Conservation (phyloP, 2,888 invertebrate species). For the Brassicogethes aeneus region DNA sequence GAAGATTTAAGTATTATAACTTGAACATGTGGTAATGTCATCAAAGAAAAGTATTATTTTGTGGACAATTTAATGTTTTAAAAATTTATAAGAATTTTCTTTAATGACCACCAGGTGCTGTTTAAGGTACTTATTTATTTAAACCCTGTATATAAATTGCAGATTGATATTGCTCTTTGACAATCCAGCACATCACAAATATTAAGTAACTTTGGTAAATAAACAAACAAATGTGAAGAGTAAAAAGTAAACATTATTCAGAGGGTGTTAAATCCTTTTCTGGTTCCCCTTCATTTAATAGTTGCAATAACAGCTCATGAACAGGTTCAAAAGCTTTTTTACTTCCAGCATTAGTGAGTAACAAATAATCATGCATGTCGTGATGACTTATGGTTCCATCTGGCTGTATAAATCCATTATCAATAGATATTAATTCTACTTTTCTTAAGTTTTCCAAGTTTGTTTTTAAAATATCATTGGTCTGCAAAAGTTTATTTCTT, state of each 20-base stretch:
- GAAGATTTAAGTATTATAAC: no score
- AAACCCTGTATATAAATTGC: no score
- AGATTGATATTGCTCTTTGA: no score
- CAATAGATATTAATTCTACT: constrained; percentile 70
- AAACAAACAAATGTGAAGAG: constrained; percentile 4
- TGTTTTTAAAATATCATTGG: constrained; percentile 64
- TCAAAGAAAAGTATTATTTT: no score
- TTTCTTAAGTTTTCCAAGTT: constrained; percentile 53
- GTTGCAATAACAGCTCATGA: constrained; percentile 68
- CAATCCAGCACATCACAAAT: no score
- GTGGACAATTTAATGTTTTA: no score
- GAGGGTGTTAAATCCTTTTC: constrained; percentile 67
- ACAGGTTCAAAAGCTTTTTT: constrained; percentile 80
- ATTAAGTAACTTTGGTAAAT: constrained; percentile 2
- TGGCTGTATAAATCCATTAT: constrained; percentile 67
- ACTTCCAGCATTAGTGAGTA: constrained; percentile 79
- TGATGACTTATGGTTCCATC: constrained; percentile 79
- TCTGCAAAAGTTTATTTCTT: constrained; percentile 65
- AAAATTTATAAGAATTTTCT: no score
- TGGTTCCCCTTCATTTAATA: constrained; percentile 65
- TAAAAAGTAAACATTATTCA: constrained; percentile 42
- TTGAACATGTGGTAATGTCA: no score
- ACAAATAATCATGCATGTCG: constrained; percentile 88
- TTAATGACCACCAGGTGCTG: no score
- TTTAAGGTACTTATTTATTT: no score